phyloP scores from a whole-genome alignment of 2,797 vertebrate genomes.

The Coendou prehensilis region DNA sequence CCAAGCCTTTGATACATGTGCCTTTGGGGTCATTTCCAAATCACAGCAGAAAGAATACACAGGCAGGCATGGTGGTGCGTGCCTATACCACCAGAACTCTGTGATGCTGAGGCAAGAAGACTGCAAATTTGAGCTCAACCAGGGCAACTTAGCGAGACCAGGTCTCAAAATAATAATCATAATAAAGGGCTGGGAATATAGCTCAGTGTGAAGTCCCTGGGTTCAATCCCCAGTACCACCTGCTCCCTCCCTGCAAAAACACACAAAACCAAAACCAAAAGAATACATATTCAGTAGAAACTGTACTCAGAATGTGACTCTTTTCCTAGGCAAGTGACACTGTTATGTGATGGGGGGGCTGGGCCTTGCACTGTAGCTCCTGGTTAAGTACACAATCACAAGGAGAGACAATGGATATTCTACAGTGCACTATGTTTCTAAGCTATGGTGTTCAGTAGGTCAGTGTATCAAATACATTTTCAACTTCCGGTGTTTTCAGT shows the following conservation, averaged over 20 bases:
- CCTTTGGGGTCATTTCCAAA: background rate
- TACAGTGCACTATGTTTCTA: background rate
- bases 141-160: background rate
- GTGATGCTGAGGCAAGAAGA: background rate
- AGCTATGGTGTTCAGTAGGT: background rate
- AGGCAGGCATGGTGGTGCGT: background rate
- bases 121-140: background rate
- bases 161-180: background rate
- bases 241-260: background rate
- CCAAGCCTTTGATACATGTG: background rate
- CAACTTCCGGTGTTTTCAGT: background rate
- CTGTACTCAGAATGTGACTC: background rate
- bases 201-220: background rate
- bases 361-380: background rate
- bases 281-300: background rate
- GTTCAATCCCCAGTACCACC: background rate
- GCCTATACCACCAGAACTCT: background rate
- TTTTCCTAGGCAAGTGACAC: background rate
- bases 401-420: too few relatives aligned
- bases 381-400: background rate
- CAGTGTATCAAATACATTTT: background rate
- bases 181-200: background rate
- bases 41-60: background rate
- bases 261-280: background rate
- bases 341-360: background rate